These are phyloP conservation scores for Heliornis fulica DNA, from an alignment of 2,113 vertebrate species.

Conservation along the genomic window DNA sequence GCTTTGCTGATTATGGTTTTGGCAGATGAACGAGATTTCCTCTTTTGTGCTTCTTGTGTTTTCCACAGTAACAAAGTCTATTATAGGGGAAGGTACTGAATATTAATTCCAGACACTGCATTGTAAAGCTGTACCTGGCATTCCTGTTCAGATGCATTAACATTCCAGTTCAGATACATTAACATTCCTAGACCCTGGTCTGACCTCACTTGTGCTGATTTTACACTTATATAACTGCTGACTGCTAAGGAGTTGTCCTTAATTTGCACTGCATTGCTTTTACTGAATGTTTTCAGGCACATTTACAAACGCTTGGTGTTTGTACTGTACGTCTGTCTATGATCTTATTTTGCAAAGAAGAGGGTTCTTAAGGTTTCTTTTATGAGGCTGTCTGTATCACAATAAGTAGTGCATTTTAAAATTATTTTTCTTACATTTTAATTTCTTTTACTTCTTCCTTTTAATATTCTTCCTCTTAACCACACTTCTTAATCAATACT, in stretches of 20 bases:
- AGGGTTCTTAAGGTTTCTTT: neutral
- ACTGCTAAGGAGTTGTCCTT: constrained; percentile 11
- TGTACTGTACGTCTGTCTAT: neutral
- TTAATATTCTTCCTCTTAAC: neutral
- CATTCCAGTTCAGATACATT: constrained; percentile 31
- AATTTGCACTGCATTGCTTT: constrained; percentile 17
- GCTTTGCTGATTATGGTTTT: constrained; percentile 16
- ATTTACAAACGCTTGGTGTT: neutral
- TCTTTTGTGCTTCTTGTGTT: neutral
- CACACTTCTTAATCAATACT: neutral
- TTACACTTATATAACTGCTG: constrained; percentile 41
- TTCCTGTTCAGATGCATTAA: constrained; percentile 22
- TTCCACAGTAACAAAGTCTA: neutral
- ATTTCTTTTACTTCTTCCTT: neutral
- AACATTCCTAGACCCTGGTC: constrained; percentile 7
- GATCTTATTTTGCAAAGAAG: neutral
- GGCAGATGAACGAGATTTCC: neutral
- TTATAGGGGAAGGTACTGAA: neutral
- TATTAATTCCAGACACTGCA: constrained; percentile 1
- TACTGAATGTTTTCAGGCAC: neutral
- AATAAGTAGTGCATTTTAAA: neutral
- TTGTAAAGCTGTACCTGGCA: constrained; percentile 3
- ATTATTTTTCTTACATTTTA: neutral
- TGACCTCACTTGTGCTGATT: constrained; percentile 41
- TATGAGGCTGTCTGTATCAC: neutral